These are phyloP conservation scores for Caenorhabditis sulstoni DNA, from an alignment of 2,888 invertebrate genomes.

Conservation along the genomic window DNA sequence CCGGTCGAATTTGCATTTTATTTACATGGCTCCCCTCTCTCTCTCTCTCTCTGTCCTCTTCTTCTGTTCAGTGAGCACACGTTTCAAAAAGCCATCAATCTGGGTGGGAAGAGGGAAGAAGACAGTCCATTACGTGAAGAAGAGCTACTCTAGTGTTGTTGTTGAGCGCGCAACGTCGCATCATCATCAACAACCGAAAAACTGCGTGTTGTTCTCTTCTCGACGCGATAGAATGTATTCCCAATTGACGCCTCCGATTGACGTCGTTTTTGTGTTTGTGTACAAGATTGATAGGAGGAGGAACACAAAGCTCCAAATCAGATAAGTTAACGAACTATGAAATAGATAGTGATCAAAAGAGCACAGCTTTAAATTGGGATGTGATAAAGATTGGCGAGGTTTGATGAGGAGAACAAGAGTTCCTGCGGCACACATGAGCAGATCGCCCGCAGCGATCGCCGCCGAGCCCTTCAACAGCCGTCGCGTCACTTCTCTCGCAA, in stretches of 20 bases:
- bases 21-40: constrained; percentile 14
- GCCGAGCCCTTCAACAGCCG: background rate
- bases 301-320: background rate
- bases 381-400: no score
- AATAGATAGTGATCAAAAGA: no score
- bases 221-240: constrained; percentile 1
- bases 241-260: constrained; percentile 11
- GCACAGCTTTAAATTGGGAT: no score
- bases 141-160: constrained; percentile 16
- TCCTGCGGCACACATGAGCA: no score
- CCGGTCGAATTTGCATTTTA: constrained; percentile 43
- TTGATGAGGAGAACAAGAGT: no score
- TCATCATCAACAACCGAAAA: constrained; percentile 13
- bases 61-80: constrained; percentile 4
- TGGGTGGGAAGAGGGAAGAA: constrained; percentile 1
- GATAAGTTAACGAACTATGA: background rate
- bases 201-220: constrained; percentile 11
- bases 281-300: background rate
- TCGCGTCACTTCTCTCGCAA: constrained; percentile 4
- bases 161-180: background rate
- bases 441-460: no score
- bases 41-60: no score
- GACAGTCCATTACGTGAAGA: constrained; percentile 38
- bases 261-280: background rate
- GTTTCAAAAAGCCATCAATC: constrained; percentile 52